Base-by-base conservation (phyloP, 1,140 invertebrate genomes). In the Zaprionus inermis region DNA sequence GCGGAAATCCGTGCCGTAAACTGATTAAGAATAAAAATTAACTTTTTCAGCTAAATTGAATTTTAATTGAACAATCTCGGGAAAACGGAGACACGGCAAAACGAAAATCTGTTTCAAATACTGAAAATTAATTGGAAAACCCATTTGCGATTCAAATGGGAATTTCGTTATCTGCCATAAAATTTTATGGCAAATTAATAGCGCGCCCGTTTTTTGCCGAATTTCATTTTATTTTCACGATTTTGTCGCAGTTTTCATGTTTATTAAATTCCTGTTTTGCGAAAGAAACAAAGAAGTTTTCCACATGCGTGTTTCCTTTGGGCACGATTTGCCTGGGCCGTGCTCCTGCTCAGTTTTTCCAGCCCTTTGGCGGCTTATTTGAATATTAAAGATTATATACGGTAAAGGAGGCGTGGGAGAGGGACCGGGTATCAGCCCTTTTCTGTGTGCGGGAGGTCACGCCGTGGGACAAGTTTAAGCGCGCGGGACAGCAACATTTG, bases 301-400 rank as follows among this genome's bases (percentile, higher is more conserved):
- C 5, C n/a, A 44, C 9, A 44, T 41, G 38, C 7, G n/a, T 7
- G n/a, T 44, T 44, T 44, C 38, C 38, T 44, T 44, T 44, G 38
- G 38, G 49, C 36, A n/a, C 65, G 38, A 69, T 63, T 61, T 56
- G 28, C 63, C 56, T 46, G 0, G 30, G 54, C 41, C 16, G 28
- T n/a, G n/a, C n/a, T n/a, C n/a, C 55, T 66, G 22, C 63, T 58
- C 24, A 28, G 24, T 28, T 28, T 28, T 28, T 28, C 24, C 24
- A 32, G 5, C 30, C 30, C 30, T 10, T 32, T 32, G 30, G 58
- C 38, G 46, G 46, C 72, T 63, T 78, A 86, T 86, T 86, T 88
- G 83, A 86, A 86, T 86, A 88, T 88, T 88, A 82, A 82, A 74
- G 82, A 88, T 88, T 88, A 71, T 78, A 71, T 75, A 59, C 59